These are phyloP conservation scores for Sebastes hubbsi DNA, from an alignment of 2,797 vertebrate genomes.

Conservation along the genomic window DNA sequence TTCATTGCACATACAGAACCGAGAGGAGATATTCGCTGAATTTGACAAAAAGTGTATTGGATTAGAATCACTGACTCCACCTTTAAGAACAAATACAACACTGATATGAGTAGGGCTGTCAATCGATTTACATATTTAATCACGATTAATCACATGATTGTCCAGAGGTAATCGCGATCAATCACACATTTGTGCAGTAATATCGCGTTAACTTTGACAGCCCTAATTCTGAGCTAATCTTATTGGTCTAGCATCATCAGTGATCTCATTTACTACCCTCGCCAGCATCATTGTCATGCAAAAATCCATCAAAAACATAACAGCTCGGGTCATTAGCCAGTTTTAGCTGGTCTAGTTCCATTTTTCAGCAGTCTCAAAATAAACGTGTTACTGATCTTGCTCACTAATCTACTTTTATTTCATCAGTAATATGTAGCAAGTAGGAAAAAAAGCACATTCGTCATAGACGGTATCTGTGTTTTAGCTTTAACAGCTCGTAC, in stretches of 20 bases:
- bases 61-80: neutral
- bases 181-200: too few relatives aligned
- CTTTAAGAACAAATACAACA: neutral
- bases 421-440: neutral
- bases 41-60: neutral
- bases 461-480: neutral
- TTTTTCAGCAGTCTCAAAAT: neutral
- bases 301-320: neutral
- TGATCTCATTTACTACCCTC: neutral
- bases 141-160: too few relatives aligned
- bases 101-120: neutral
- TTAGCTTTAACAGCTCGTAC: neutral
- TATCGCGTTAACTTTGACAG: too few relatives aligned
- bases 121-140: rapidly evolving
- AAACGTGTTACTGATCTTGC: neutral
- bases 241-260: neutral
- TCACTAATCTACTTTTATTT: neutral
- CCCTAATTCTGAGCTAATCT: neutral
- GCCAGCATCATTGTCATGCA: neutral
- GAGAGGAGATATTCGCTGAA: neutral
- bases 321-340: neutral
- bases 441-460: neutral
- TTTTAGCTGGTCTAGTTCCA: neutral
- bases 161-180: too few relatives aligned
- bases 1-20: neutral